phyloP scores from a whole-genome alignment of 2,797 vertebrate species.

The Myotis vivesi region DNA sequence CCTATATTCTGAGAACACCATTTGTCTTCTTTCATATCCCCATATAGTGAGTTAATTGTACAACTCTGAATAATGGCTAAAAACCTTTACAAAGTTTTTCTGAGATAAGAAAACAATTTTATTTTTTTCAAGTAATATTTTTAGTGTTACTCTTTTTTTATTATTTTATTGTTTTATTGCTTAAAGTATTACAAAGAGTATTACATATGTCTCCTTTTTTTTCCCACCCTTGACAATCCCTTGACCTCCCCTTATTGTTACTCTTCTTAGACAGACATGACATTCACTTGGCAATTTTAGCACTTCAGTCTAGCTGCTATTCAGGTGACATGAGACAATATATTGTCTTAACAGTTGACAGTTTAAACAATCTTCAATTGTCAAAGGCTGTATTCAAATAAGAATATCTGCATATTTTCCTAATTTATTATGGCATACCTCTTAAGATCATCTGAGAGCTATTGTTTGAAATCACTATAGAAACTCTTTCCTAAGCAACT shows the following conservation, averaged over 20 bases:
- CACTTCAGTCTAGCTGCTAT: not conserved
- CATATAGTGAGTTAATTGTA: not conserved
- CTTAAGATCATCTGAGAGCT: not conserved
- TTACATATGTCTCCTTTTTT: no score
- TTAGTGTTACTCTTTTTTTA: not conserved
- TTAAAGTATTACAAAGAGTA: no score
- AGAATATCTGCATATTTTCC: not conserved
- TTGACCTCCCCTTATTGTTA: not conserved
- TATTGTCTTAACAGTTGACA: not conserved
- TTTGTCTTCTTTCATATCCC: not conserved
- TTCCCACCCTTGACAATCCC: no score
- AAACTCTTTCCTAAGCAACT: constrained; percentile 34
- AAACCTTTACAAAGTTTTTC: not conserved
- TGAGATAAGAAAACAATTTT: not conserved
- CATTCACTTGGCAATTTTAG: not conserved
- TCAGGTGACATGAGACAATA: not conserved
- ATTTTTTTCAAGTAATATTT: not conserved
- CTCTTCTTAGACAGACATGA: not conserved
- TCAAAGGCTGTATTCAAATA: not conserved
- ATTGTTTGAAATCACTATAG: constrained; percentile 3
- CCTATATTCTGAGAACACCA: not conserved
- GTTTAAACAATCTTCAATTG: constrained; percentile 8
- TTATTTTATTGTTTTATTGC: no score
- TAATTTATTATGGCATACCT: not conserved
- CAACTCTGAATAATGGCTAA: not conserved